Percentiles rank a stretch among this genome's conserved stretches.
Evolutionary conservation across 1,140 invertebrate species (phyloP).

Genomic region (Melanaphis sacchari): DNA sequence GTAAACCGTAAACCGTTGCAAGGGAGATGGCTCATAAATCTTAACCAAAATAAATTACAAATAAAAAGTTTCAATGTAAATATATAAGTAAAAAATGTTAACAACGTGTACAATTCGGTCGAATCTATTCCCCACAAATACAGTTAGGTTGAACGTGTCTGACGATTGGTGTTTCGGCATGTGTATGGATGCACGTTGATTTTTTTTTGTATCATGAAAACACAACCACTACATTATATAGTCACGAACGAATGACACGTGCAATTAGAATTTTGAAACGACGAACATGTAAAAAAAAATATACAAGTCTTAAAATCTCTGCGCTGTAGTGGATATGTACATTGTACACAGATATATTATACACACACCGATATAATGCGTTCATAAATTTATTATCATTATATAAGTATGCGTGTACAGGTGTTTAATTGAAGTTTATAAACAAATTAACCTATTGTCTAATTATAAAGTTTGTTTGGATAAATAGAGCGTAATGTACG

Average conservation of each 20-base stretch:
- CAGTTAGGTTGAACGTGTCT: neutral
- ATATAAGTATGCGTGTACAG: neutral
- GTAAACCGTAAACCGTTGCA: neutral
- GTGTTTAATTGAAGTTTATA: slow-evolving; percentile 2
- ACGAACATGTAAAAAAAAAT: too few species aligned
- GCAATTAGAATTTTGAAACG: too few species aligned
- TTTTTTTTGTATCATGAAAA: too few species aligned
- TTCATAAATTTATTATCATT: neutral
- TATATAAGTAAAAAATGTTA: neutral
- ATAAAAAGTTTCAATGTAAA: neutral
- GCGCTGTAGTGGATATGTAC: too few species aligned
- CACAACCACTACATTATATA: too few species aligned
- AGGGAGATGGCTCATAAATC: neutral
- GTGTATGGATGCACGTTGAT: too few species aligned
- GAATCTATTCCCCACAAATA: neutral
- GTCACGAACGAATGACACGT: too few species aligned
- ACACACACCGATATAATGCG: too few species aligned
- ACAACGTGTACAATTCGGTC: too few species aligned
- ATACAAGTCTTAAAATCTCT: too few species aligned
- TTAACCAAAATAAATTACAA: neutral
- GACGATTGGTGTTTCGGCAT: neutral
- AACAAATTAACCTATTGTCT: slow-evolving; percentile 32
- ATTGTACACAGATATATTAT: neutral
- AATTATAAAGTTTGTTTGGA: slow-evolving; percentile 17
- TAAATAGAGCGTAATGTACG: neutral